A percentile compares a stretch with the other conserved stretches of the same genome.
These are phyloP conservation scores for Rhizoglyphus robini DNA, from an alignment of 1,140 invertebrate species.

Conservation along the genomic window DNA sequence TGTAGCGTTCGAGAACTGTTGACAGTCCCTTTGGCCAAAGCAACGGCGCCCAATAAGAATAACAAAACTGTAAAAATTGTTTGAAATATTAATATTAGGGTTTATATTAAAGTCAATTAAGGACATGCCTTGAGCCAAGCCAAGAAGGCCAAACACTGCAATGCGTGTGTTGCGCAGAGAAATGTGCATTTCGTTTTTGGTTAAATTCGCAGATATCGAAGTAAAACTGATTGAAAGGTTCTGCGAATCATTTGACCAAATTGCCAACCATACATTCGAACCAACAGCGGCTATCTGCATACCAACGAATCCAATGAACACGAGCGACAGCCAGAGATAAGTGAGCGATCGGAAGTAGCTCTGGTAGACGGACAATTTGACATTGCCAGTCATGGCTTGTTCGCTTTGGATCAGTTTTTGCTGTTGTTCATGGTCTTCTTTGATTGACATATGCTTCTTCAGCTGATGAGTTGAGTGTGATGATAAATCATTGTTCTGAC, in stretches of 20 bases:
- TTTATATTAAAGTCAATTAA: too few species aligned
- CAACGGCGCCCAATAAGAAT: slow-evolving; percentile 25
- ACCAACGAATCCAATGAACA: slow-evolving; percentile 25
- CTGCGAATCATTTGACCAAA: slow-evolving; percentile 37
- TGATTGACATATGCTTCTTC: neutral
- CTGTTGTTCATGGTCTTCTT: too few species aligned
- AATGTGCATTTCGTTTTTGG: too few species aligned
- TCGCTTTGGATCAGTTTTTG: slow-evolving; percentile 71
- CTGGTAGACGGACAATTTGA: slow-evolving; percentile 73
- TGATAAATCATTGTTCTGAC: too few species aligned
- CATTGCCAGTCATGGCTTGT: slow-evolving; percentile 77
- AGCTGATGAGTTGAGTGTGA: too few species aligned
- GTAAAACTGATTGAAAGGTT: neutral
- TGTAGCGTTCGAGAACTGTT: slow-evolving; percentile 26
- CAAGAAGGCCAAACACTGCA: slow-evolving; percentile 25
- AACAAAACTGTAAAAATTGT: slow-evolving; percentile 20
- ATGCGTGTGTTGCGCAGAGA: slow-evolving; percentile 22
- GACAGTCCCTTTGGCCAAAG: slow-evolving; percentile 25
- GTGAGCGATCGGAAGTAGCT: slow-evolving; percentile 33
- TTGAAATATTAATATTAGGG: too few species aligned
- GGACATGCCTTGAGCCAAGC: slow-evolving; percentile 24
- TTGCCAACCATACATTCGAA: slow-evolving; percentile 80
- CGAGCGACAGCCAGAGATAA: slow-evolving; percentile 19
- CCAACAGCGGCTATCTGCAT: slow-evolving; percentile 56
- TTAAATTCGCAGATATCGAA: too few species aligned